Evolutionary conservation across 2,797 vertebrate species (phyloP).

Genomic region (Anguilla megastoma): DNA sequence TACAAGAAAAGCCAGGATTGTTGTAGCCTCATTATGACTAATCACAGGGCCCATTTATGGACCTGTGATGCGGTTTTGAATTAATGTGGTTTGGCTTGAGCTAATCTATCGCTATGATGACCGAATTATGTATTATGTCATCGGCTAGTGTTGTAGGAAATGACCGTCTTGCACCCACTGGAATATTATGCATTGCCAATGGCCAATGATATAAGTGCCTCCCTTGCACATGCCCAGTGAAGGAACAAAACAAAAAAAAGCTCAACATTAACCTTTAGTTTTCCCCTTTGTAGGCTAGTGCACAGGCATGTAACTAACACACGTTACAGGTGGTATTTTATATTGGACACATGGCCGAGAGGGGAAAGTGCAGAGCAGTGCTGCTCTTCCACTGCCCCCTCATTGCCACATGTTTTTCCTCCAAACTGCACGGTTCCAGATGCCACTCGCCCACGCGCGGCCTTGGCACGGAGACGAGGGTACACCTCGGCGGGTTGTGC

Average conservation of each 20-base stretch:
- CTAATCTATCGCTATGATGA: background rate
- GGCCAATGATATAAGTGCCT: too few species aligned
- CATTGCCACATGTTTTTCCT: background rate
- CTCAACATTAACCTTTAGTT: too few species aligned
- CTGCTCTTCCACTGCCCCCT: background rate
- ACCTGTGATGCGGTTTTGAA: background rate
- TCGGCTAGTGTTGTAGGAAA: background rate
- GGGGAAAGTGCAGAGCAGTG: background rate
- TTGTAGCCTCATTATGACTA: background rate
- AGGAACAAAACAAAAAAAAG: too few species aligned
- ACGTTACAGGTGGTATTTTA: background rate
- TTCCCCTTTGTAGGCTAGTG: background rate
- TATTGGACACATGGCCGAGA: background rate
- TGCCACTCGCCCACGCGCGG: conserved; percentile 51
- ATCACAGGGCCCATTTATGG: background rate
- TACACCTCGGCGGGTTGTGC: conserved; percentile 15
- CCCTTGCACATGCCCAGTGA: too few species aligned
- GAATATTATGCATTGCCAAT: background rate
- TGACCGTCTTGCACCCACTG: background rate
- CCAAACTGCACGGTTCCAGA: conserved; percentile 37
- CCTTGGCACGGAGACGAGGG: conserved; percentile 50
- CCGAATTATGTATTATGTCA: background rate
- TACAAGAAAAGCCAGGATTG: background rate
- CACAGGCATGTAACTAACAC: background rate
- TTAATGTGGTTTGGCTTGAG: background rate